phyloP scores from a whole-genome alignment of 2,888 invertebrate species.

The Neuroscelio doddi region DNA sequence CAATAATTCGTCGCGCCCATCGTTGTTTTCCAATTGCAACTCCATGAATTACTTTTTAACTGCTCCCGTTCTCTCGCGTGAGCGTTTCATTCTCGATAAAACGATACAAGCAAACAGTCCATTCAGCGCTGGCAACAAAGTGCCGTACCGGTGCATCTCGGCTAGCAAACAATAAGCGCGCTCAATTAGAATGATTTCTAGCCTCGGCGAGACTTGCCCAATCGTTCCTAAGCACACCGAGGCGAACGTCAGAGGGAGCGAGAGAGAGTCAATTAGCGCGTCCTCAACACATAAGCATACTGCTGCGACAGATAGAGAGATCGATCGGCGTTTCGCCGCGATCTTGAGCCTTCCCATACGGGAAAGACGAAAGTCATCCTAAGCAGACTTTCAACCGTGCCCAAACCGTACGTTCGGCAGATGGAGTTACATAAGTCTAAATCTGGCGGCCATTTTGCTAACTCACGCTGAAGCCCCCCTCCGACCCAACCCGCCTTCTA shows the following conservation, averaged over 20 bases:
- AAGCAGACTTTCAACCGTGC: constrained; percentile 17
- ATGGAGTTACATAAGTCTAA: constrained; percentile 66
- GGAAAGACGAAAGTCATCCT: background rate
- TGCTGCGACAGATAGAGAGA: too few relatives aligned
- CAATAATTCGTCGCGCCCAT: background rate
- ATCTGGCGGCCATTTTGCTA: constrained; percentile 69
- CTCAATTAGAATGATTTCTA: constrained; percentile 39
- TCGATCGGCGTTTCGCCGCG: background rate
- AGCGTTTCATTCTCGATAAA: background rate
- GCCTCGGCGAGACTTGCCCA: constrained; percentile 33
- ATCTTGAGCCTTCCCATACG: constrained; percentile 6
- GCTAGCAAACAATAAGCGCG: constrained; percentile 40
- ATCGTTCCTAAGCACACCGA: constrained; percentile 34
- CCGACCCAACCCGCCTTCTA: constrained; percentile 43
- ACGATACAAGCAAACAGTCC: background rate
- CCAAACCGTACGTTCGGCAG: constrained; percentile 56
- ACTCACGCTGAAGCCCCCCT: constrained; percentile 52
- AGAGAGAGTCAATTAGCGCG: constrained; percentile 4
- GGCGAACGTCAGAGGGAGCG: background rate
- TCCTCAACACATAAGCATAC: too few relatives aligned
- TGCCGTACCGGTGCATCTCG: constrained; percentile 32
- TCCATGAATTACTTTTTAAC: background rate
- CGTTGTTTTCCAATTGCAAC: background rate
- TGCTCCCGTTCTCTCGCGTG: background rate
- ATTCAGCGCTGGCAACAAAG: background rate